Conservation (phyloP, 2,888 invertebrate genomes). For the Imbricaverruca yamaguchii region DNA sequence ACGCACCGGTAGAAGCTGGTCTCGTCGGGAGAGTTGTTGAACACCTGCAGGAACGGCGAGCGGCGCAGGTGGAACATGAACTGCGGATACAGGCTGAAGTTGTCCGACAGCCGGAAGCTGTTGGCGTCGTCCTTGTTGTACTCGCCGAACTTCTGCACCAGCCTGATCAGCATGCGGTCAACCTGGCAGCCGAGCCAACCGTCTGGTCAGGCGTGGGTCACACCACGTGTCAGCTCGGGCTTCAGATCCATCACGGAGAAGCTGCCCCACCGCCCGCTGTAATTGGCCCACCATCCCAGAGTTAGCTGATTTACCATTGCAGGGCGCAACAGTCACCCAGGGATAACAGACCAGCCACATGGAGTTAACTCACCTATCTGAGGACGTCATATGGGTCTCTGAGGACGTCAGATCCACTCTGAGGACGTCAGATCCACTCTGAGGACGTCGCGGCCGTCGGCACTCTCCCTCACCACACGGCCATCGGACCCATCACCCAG, state of each 20-base stretch:
- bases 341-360: no score
- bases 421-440: slow-evolving; percentile 89
- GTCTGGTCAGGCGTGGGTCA: no score
- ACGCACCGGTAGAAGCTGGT: slow-evolving; percentile 88
- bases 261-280: neutral
- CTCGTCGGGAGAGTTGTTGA: slow-evolving; percentile 99
- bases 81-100: slow-evolving; percentile 97
- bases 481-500: slow-evolving; percentile 95
- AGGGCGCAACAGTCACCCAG: neutral
- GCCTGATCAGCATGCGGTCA: slow-evolving; percentile 90
- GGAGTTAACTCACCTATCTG: slow-evolving; percentile 17
- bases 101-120: slow-evolving; percentile 90
- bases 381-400: slow-evolving; percentile 45
- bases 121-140: slow-evolving; percentile 95
- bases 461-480: slow-evolving; percentile 91
- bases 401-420: slow-evolving; percentile 79
- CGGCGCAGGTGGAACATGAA: slow-evolving; percentile 99
- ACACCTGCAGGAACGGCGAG: slow-evolving; percentile 98
- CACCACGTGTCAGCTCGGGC: no score
- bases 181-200: slow-evolving; percentile 40
- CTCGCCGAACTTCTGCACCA: slow-evolving; percentile 99
- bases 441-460: slow-evolving; percentile 87
- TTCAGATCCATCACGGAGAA: no score
- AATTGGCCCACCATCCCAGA: neutral
- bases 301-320: no score